Base-by-base conservation (phyloP, 2,888 invertebrate species). In the Cantharis lateralis region DNA sequence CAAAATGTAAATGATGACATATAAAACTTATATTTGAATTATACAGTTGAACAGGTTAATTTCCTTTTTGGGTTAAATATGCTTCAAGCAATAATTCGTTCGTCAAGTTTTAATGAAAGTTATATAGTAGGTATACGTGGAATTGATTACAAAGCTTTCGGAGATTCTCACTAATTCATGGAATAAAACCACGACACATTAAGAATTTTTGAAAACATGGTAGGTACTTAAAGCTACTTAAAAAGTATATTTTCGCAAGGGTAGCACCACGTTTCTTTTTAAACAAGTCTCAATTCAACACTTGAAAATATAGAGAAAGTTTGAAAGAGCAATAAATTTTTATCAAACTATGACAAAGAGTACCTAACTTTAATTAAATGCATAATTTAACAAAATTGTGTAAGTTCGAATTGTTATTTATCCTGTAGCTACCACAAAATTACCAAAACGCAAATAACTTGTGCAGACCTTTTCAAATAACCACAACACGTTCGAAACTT, bases 101-200 rank as follows among this genome's bases (percentile, higher is more conserved):
- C 48, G 48, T 48, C 48, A 48, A 48, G 48, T 48, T 48, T 77
- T 77, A 77, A 77, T 77, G 74, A 77, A 77, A 48, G 48, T 48
- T 48, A 48, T 48, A n/a, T 48, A 48, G 48, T 48, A 48, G n/a
- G 48, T 48, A 48, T n/a, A 48, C 48, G 48, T 48, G 48, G 48
- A 48, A 48, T 48, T 48, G 48, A 48, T 48, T 48, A 48, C n/a
- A n/a, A 48, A 7, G 48, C 48, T 48, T 48, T 48, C 9, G 48
- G n/a, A 48, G 48, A 48, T 48, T 48, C 7, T 48, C n/a, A 48
- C n/a, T 48, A 48, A 48, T 48, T 48, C n/a, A 48, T 7, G 48
- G n/a, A 13, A 48, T 48, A 13, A 48, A n/a, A 48, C 9, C 48
- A 48, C 9, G 48, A n/a, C 48, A n/a, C n/a, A 48, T n/a, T 48